phyloP scores from a whole-genome alignment of 2,888 invertebrate genomes.

The Lasioglossum leucozonium region DNA sequence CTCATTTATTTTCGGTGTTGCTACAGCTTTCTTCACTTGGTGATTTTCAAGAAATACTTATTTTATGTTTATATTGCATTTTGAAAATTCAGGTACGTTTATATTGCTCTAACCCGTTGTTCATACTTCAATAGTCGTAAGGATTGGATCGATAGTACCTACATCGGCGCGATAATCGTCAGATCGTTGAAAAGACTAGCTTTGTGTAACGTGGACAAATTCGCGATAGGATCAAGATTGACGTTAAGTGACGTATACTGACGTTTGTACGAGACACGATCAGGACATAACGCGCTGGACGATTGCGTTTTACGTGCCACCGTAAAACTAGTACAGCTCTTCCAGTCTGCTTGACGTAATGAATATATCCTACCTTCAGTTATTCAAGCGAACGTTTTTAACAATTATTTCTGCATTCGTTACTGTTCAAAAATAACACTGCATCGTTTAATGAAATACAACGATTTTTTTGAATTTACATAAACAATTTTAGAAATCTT shows the following conservation, averaged over 20 bases:
- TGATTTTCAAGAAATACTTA: no score
- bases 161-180: background rate
- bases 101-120: no score
- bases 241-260: conserved; percentile 36
- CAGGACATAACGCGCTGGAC: conserved; percentile 29
- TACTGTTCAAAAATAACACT: background rate
- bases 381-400: background rate
- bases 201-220: conserved; percentile 14
- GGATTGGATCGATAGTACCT: background rate
- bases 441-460: background rate
- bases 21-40: no score
- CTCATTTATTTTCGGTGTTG: no score
- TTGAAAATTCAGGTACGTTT: no score
- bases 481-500: background rate
- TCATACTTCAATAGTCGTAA: background rate
- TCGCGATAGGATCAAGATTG: conserved; percentile 14
- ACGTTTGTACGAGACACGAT: conserved; percentile 32
- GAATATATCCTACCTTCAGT: conserved; percentile 5
- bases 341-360: conserved; percentile 27
- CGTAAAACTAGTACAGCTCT: conserved; percentile 26
- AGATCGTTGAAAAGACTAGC: conserved; percentile 7
- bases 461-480: background rate
- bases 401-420: background rate
- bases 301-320: conserved; percentile 29
- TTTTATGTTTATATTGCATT: no score